Evolutionary conservation across 2,888 invertebrate genomes (phyloP).

Genomic region (Sarcophaga rosellei): DNA sequence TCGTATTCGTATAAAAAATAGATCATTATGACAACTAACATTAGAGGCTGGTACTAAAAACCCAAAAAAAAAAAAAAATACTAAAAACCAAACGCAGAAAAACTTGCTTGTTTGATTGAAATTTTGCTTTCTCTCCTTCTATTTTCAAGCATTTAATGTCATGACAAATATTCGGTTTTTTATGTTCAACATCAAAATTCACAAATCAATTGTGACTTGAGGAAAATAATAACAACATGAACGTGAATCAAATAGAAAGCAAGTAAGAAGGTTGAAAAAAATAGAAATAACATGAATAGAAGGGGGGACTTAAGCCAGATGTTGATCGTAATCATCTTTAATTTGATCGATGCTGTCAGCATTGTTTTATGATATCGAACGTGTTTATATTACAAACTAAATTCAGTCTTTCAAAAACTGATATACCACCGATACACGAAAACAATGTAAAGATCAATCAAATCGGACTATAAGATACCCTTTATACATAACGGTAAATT

Average conservation of each 20-base stretch:
- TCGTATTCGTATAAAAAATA: not conserved
- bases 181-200: not conserved
- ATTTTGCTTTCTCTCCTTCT: not conserved
- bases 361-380: slow-evolving; percentile 70
- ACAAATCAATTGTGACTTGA: slow-evolving; percentile 26
- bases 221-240: not conserved
- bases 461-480: too few species aligned
- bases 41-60: not conserved
- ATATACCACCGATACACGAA: not conserved
- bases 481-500: too few species aligned
- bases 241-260: not conserved
- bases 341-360: slow-evolving; percentile 72
- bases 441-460: too few species aligned
- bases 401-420: slow-evolving; percentile 37
- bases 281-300: not conserved
- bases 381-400: slow-evolving; percentile 45
- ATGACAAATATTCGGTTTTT: not conserved
- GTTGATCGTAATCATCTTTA: slow-evolving; percentile 69
- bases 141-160: slow-evolving; percentile 4
- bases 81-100: not conserved
- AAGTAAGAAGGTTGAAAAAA: not conserved
- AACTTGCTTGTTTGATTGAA: not conserved
- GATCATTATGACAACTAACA: not conserved
- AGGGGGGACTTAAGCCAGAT: slow-evolving; percentile 13
- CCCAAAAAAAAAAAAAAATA: not conserved